Conservation (phyloP, 2,113 vertebrate species). For the Syrrhaptes paradoxus region DNA sequence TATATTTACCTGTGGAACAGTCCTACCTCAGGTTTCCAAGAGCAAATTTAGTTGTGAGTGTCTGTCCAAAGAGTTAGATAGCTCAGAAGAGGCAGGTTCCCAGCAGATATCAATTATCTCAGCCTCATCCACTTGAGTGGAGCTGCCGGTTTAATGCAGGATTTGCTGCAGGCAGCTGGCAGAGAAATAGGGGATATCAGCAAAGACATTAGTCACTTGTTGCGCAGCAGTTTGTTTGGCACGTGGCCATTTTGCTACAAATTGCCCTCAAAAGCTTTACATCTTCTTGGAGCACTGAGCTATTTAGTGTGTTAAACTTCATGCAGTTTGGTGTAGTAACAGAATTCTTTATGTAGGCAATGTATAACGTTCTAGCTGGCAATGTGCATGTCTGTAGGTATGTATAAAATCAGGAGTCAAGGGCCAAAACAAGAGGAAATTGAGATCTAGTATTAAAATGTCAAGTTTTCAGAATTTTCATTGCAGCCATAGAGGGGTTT, state of each 20-base stretch:
- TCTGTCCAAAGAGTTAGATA: neutral
- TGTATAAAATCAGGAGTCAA: neutral
- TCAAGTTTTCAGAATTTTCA: neutral
- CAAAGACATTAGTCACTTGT: neutral
- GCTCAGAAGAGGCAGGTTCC: neutral
- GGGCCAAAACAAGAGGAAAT: neutral
- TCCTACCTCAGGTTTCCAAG: neutral
- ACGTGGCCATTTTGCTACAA: neutral
- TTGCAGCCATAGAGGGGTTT: neutral
- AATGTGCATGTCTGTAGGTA: fast-evolving
- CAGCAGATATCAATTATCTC: neutral
- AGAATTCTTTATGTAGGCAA: neutral
- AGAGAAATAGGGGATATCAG: neutral
- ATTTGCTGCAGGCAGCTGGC: slow-evolving; percentile 24
- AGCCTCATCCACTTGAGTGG: neutral
- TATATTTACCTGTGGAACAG: neutral
- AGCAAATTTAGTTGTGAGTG: neutral
- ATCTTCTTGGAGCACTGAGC: neutral
- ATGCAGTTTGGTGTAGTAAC: neutral
- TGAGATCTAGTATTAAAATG: neutral
- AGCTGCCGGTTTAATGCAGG: slow-evolving; percentile 1
- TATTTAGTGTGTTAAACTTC: neutral
- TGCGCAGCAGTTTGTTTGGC: neutral
- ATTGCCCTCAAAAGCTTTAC: neutral
- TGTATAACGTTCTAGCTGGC: neutral